These are phyloP conservation scores for Phasianus colchicus DNA, from an alignment of 2,113 vertebrate genomes.

Conservation along the genomic window DNA sequence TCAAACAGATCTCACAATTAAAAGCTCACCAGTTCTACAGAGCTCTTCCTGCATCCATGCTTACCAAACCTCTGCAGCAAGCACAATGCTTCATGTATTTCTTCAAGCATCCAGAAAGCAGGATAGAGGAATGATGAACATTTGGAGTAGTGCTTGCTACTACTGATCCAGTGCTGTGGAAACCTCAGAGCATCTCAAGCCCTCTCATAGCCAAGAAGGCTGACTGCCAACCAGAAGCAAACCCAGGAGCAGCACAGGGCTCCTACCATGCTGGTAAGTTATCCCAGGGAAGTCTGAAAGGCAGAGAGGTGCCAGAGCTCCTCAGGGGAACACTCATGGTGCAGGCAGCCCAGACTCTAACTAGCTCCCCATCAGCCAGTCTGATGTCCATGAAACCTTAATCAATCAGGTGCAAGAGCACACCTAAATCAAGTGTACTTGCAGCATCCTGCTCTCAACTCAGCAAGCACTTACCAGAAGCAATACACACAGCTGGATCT, in stretches of 20 bases:
- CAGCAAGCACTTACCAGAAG: neutral
- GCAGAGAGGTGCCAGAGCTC: neutral
- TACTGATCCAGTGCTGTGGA: accelerated
- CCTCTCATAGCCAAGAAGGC: neutral
- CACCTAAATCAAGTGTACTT: neutral
- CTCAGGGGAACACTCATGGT: accelerated
- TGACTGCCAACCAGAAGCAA: neutral
- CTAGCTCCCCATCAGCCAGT: neutral
- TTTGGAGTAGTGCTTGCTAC: accelerated
- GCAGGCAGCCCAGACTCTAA: neutral
- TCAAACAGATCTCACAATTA: neutral
- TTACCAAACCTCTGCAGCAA: neutral
- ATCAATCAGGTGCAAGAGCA: neutral
- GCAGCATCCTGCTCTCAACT: neutral
- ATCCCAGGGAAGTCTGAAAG: neutral
- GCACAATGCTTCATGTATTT: neutral
- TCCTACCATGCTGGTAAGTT: neutral
- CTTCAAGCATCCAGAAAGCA: neutral
- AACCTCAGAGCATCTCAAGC: neutral
- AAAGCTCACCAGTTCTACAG: neutral
- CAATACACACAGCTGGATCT: too few species aligned
- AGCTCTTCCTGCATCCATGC: neutral
- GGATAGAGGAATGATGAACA: neutral
- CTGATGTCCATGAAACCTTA: neutral
- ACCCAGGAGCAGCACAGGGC: neutral